Percentiles rank a stretch among this genome's conserved stretches.
phyloP scores from a whole-genome alignment of 2,797 vertebrate species.

The Melanotaenia maccullochi region DNA sequence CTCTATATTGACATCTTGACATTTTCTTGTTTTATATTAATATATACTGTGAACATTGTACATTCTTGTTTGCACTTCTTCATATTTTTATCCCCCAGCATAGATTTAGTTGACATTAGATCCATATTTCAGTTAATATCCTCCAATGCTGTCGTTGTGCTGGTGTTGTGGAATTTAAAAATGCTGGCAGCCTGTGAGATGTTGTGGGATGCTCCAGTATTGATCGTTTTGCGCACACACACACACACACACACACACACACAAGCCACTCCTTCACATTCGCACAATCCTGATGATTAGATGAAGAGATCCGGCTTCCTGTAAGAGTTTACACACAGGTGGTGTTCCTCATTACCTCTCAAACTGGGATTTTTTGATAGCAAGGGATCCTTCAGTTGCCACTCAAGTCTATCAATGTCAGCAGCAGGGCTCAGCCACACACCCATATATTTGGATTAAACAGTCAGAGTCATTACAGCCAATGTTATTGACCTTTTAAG shows the following conservation, averaged over 20 bases:
- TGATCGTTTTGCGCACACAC: conserved; percentile 11
- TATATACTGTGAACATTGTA: background rate
- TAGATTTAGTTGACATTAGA: background rate
- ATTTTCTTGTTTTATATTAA: background rate
- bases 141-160: background rate
- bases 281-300: conserved; percentile 89
- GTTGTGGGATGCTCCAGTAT: conserved; percentile 16
- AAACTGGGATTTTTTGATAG: conserved; percentile 84
- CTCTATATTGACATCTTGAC: background rate
- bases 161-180: conserved; percentile 5
- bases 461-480: conserved; percentile 84
- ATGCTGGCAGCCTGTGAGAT: background rate
- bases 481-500: conserved; percentile 85
- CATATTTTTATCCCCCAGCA: background rate
- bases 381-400: conserved; percentile 83
- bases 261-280: conserved; percentile 69
- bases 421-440: conserved; percentile 81
- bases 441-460: conserved; percentile 86
- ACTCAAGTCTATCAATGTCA: conserved; percentile 91
- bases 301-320: conserved; percentile 76
- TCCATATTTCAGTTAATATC: conserved; percentile 3
- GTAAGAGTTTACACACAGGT: conserved; percentile 82
- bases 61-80: conserved; percentile 2
- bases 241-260: conserved; percentile 6
- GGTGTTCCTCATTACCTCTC: conserved; percentile 87